Percentiles rank a stretch among this genome's conserved stretches.
phyloP scores from a whole-genome alignment of 2,113 vertebrate species.

The Octodon degus region DNA sequence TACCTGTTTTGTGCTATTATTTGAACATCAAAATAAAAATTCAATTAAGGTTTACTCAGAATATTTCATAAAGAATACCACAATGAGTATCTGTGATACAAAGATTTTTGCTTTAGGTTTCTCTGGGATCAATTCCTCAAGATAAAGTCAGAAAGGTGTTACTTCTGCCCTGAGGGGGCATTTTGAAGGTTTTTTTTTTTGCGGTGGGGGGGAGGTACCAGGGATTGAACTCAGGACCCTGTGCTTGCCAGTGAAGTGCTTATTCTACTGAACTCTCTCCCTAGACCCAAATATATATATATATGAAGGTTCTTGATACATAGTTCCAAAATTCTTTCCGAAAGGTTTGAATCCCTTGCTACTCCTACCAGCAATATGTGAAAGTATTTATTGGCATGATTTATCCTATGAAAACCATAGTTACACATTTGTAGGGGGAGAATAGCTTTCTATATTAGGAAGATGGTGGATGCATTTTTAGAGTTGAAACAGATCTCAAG shows the following conservation, averaged over 20 bases:
- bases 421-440: background rate
- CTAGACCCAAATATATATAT: no score
- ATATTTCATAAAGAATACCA: background rate
- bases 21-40: background rate
- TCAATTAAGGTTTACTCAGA: fast-evolving
- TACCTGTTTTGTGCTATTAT: background rate
- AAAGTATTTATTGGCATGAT: background rate
- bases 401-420: conserved; percentile 42
- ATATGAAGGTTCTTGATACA: background rate
- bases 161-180: background rate
- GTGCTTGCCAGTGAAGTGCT: no score
- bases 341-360: background rate
- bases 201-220: no score
- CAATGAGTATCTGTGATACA: background rate
- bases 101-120: background rate
- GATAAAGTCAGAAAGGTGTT: background rate
- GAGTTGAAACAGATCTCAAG: background rate
- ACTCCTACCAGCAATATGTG: conserved; percentile 10
- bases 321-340: conserved; percentile 13
- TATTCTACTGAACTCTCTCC: no score
- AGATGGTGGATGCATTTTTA: background rate
- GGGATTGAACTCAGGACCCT: no score
- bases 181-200: background rate
- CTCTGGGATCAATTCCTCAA: background rate
- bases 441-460: background rate